Evolutionary conservation across 1,140 invertebrate species (phyloP), one percentile per base, ranked within the genome.

Genomic region (Drosophila eugracilis): DNA sequence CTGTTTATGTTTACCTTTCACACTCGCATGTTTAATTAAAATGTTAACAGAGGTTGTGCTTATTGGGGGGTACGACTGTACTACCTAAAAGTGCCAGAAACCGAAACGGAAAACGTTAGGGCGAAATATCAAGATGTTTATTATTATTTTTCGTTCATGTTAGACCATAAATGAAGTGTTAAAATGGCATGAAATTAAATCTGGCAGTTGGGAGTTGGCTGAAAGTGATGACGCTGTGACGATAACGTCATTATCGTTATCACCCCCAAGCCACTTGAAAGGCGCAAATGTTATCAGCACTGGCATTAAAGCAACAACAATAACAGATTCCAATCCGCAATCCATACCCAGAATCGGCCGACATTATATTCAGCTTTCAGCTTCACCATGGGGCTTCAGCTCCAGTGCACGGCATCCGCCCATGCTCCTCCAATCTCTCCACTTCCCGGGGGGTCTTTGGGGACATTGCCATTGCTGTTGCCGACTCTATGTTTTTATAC

Each of bases 211-310:
- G 70, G 57, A 42, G 41, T 63, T 55, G 17, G 24, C 32, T 74
- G 44, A 44, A 39, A 57, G 21, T 54, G 19, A 81, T 86, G 83
- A 86, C 81, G 81, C 58, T 55, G 49, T 71, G 69, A 75, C 73
- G 52, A 75, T 78, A 67, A 45, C 81, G 78, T 86, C 81, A 86
- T 75, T 59, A 70, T 50, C 71, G 83, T 86, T 84, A 84, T 84
- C 80, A 54, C 41, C 34, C 49, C 65, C 48, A 32, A 65, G 50
- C 45, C 59, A 72, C 48, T 60, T 50, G n/a, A 79, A 80, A 86
- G 69, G 83, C 81, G 69, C 77, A 85, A 85, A 85, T 86, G 81
- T 86, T 86, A 86, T 86, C 81, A 88, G 81, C 39, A 63, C 49
- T 62, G 65, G 14, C 22, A 55, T 53, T 65, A 65, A 55, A 54